phyloP scores from a whole-genome alignment of 1,140 invertebrate species.

The Diorhabda carinulata region DNA sequence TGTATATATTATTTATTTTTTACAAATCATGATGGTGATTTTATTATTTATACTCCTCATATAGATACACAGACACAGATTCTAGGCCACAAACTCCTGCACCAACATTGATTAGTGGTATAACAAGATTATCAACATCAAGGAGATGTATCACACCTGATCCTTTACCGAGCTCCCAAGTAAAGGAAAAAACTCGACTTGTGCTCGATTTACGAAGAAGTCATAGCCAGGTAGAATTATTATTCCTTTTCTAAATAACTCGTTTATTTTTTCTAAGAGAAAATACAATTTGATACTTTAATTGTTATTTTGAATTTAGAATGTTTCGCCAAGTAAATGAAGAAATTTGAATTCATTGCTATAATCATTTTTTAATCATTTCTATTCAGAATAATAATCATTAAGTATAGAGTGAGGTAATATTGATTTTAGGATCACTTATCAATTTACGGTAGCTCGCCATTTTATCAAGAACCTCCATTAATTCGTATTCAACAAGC shows the following conservation, averaged over 20 bases:
- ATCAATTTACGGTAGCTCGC: constrained; percentile 32
- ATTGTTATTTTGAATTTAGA: too few relatives aligned
- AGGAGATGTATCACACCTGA: constrained; percentile 53
- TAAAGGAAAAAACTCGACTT: constrained; percentile 43
- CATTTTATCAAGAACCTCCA: constrained; percentile 28
- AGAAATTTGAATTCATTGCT: too few relatives aligned
- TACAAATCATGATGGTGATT: neutral
- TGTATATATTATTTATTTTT: constrained; percentile 6
- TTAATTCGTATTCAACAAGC: constrained; percentile 38
- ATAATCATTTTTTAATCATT: too few relatives aligned
- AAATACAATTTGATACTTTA: too few relatives aligned
- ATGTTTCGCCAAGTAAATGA: too few relatives aligned
- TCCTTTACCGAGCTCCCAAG: constrained; percentile 38
- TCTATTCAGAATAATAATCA: too few relatives aligned
- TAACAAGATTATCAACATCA: constrained; percentile 46
- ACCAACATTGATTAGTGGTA: constrained; percentile 63
- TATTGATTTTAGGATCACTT: constrained; percentile 30
- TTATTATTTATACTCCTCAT: neutral
- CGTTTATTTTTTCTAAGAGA: neutral
- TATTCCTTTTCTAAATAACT: neutral
- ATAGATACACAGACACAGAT: constrained; percentile 73
- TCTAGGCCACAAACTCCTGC: constrained; percentile 71
- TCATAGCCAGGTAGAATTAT: constrained; percentile 53
- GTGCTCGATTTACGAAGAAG: constrained; percentile 55
- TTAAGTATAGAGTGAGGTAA: too few relatives aligned